phyloP scores from a whole-genome alignment of 2,888 invertebrate genomes.

The Allophyes oxyacanthae region DNA sequence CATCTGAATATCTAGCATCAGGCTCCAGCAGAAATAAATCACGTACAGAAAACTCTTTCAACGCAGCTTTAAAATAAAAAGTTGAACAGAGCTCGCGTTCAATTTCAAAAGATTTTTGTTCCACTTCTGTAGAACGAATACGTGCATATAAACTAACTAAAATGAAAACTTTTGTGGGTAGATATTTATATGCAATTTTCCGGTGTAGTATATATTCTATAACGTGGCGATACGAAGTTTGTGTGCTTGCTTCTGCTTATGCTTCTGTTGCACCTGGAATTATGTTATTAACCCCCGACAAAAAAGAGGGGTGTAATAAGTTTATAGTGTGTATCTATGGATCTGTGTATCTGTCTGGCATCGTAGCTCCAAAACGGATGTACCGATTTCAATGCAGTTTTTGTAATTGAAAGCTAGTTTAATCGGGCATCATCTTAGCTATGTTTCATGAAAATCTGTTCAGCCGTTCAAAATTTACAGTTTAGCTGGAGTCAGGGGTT shows the following conservation, averaged over 20 bases:
- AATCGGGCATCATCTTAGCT: no score
- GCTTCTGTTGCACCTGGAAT: not conserved
- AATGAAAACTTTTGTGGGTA: conserved; percentile 10
- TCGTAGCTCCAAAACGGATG: no score
- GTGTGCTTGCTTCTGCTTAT: no score
- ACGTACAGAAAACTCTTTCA: conserved; percentile 27
- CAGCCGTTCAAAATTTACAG: no score
- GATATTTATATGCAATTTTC: conserved; percentile 14
- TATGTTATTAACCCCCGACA: not conserved
- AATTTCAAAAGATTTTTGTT: conserved; percentile 43
- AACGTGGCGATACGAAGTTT: not conserved
- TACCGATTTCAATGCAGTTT: no score
- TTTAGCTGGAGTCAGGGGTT: no score
- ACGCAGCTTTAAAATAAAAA: conserved; percentile 34
- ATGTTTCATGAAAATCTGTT: no score
- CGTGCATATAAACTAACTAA: conserved; percentile 17
- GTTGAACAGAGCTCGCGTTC: conserved; percentile 17
- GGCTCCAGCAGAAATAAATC: conserved; percentile 21
- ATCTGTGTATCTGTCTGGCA: no score
- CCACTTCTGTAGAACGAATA: conserved; percentile 22
- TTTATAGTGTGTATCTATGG: no score
- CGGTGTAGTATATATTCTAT: not conserved
- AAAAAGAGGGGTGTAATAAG: no score
- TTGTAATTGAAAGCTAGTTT: no score
- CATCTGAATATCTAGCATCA: conserved; percentile 18